Evolutionary conservation across 2,888 invertebrate genomes (phyloP), one percentile per base, ranked within the genome.

Genomic region (Drosophila mayaguana): DNA sequence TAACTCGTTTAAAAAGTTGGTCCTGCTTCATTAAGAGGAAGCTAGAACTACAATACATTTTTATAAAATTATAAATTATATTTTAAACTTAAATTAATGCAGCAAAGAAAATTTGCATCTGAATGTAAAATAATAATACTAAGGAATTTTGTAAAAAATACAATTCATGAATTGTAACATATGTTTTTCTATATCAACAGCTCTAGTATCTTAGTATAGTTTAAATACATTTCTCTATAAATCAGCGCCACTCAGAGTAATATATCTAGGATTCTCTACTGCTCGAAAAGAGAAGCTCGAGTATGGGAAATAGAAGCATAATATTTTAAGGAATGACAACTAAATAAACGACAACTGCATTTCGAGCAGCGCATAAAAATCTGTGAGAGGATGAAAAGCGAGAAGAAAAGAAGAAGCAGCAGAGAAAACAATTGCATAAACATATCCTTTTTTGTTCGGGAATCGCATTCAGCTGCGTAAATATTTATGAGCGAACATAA

Each of bases 401-500:
- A 60, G 34, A 20, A 8, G 12, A 34, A 14, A 28, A 28, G 8
- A 11, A 53, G 22, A 16, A 9, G n/a, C 12, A n/a, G 36, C 2
- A 3, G 43, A 43, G 36, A 36, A 54, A 53, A 60, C 53, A 70
- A 80, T 57, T 71, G 72, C 80, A 80, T 50, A 50, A 50, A 34
- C 50, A 50, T 61, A 66, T 80, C 63, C 76, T 63, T 76, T 70
- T 48, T 70, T 53, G n/a, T 20, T 43, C 28, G 38, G 20, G 61
- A 42, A 60, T 63, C 61, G 76, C 73, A 72, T 67, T 86, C 72
- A 73, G 82, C 69, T 68, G 75, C 64, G 69, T 62, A 83, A 88
- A 84, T 83, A 89, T 85, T 85, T 89, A 85, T 84, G 89, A 68
- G 60, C 72, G 56, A 67, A 67, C 85, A 85, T 85, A 87, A 87